Conservation (phyloP, 2,113 vertebrate species). For the Petroica traversi region DNA sequence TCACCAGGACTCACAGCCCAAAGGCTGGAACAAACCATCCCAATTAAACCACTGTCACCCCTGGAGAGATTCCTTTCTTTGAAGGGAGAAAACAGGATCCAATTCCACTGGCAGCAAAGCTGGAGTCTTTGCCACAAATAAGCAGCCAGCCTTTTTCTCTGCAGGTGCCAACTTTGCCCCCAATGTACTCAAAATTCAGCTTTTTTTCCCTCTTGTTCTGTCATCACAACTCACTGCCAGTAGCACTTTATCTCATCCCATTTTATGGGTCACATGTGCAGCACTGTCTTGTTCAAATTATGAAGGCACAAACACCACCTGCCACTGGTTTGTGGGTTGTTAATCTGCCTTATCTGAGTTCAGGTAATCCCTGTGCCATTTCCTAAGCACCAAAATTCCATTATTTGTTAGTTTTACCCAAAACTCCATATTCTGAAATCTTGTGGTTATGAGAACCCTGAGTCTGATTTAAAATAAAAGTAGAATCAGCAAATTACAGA, state of each 20-base stretch:
- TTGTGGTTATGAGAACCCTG: background rate
- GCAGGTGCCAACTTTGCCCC: background rate
- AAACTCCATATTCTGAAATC: background rate
- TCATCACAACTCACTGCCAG: background rate
- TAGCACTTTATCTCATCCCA: background rate
- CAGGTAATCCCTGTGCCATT: background rate
- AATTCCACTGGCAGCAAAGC: background rate
- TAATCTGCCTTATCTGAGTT: background rate
- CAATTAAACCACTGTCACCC: background rate
- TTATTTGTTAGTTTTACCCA: background rate
- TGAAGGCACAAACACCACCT: constrained; percentile 16
- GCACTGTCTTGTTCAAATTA: background rate
- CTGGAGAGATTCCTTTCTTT: background rate
- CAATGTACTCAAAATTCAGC: background rate
- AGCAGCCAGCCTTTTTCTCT: background rate
- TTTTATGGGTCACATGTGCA: background rate
- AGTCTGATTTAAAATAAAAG: background rate
- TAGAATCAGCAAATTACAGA: background rate
- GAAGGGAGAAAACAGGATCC: background rate
- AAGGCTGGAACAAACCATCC: background rate
- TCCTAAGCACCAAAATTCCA: background rate
- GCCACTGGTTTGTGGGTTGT: background rate
- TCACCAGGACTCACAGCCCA: background rate
- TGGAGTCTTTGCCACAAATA: background rate
- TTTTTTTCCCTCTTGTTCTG: background rate